Evolutionary conservation across 35 echinoderm and acorn worm species (phyloP).

Genomic region (Patiria miniata): DNA sequence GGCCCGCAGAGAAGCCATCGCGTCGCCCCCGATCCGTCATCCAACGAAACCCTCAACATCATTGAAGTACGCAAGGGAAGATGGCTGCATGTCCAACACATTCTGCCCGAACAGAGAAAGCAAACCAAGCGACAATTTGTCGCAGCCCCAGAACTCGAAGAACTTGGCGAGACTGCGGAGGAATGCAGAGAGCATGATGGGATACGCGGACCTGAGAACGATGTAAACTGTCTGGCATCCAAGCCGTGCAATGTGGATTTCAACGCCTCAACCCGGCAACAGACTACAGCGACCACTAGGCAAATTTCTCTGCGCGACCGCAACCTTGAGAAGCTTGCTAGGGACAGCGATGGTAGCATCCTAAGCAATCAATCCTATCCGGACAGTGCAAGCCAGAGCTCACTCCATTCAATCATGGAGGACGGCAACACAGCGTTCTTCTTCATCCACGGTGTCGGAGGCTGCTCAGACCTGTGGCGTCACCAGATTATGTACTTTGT

Average conservation of each 20-base stretch:
- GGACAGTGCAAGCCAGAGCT: slow-evolving; percentile 38
- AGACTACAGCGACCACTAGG: background rate
- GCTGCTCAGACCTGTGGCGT: slow-evolving; percentile 78
- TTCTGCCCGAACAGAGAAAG: background rate
- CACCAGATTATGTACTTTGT: slow-evolving; percentile 79
- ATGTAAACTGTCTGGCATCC: background rate
- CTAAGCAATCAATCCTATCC: background rate
- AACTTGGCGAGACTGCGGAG: background rate
- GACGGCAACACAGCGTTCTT: slow-evolving; percentile 77
- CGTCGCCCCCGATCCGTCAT: background rate
- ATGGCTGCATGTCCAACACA: slow-evolving; percentile 75
- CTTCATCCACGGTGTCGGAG: slow-evolving; percentile 96
- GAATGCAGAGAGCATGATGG: background rate
- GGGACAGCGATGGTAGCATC: background rate
- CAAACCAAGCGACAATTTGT: background rate
- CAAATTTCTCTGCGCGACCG: background rate
- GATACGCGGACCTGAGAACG: background rate
- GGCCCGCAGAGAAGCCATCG: background rate
- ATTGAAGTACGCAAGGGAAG: slow-evolving; percentile 69
- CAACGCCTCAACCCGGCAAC: background rate
- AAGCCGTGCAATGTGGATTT: background rate
- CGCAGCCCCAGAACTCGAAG: background rate
- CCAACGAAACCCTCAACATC: background rate
- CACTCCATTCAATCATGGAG: slow-evolving; percentile 68
- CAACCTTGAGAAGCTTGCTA: background rate